A percentile compares a stretch with the other conserved stretches of the same genome.
Evolutionary conservation across 1,140 invertebrate species (phyloP).

Genomic region (Onthophagus taurus): DNA sequence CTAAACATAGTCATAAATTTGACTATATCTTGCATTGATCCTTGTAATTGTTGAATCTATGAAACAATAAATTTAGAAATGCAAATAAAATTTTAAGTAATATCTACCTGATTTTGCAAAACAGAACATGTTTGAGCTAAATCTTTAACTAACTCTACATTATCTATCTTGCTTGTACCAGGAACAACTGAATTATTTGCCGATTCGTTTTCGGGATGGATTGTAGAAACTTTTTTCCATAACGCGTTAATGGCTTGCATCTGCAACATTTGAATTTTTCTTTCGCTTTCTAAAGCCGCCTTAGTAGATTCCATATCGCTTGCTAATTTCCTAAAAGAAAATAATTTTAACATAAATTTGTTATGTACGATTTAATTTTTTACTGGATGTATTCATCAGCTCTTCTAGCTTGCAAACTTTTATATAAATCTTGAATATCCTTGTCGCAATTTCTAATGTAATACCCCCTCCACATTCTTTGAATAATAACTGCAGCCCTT

Average conservation of each 20-base stretch:
- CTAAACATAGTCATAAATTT: slow-evolving; percentile 51
- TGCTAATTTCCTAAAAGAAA: slow-evolving; percentile 53
- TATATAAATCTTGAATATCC: slow-evolving; percentile 60
- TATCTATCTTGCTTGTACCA: slow-evolving; percentile 19
- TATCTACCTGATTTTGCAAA: slow-evolving; percentile 39
- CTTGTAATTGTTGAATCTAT: slow-evolving; percentile 63
- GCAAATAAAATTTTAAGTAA: neutral
- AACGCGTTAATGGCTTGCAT: slow-evolving; percentile 83
- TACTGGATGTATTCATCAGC: slow-evolving; percentile 82
- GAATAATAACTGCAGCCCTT: slow-evolving; percentile 63
- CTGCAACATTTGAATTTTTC: slow-evolving; percentile 75
- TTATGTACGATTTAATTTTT: slow-evolving; percentile 28
- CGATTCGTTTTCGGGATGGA: slow-evolving; percentile 41
- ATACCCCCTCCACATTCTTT: slow-evolving; percentile 83
- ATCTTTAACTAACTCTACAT: slow-evolving; percentile 37
- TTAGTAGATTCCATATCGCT: slow-evolving; percentile 74
- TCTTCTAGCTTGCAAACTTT: slow-evolving; percentile 68
- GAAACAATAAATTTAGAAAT: slow-evolving; percentile 24
- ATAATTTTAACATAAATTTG: neutral
- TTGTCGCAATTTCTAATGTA: slow-evolving; percentile 66
- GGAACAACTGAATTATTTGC: slow-evolving; percentile 12
- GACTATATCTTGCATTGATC: slow-evolving; percentile 64
- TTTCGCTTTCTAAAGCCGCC: slow-evolving; percentile 72
- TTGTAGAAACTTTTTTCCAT: slow-evolving; percentile 76
- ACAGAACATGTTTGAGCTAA: slow-evolving; percentile 42